Base-by-base conservation (phyloP, 2,888 invertebrate genomes). In the Hyposoter dolosus region DNA sequence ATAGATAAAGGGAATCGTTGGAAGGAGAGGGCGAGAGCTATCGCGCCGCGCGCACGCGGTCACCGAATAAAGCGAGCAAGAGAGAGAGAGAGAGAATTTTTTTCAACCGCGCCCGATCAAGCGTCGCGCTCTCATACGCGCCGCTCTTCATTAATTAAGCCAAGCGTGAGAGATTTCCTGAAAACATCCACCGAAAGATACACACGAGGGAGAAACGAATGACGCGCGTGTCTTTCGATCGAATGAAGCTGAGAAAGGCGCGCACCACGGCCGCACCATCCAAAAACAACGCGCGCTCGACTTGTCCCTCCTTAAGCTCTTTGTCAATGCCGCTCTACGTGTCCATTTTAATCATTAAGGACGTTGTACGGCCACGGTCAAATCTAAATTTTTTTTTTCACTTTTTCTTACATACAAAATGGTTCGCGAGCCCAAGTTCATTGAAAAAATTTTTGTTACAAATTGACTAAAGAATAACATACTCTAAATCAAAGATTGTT, bases 61-160 rank as follows among this genome's bases (percentile, higher is more conserved):
- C 74, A 82, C 77, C 35, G 56, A 71, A 85, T 89, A 89, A 90
- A 88, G 83, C 88, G 89, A 90, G 83, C 88, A 88, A 90, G 88
- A 88, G 87, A 83, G 88, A 85, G 88, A 82, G 79, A 82, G 68
- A 80, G 60, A 53, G 84, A 89, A 86, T 88, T 76, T n/a, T 71
- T 47, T 60, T 45, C 50, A 40, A 50, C 47, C 45, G 66, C 53
- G 56, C 66, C 75, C 77, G 43, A 78, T 66, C 32, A 71, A 47
- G 74, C 78, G 78, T 69, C 47, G 4, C 35, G 65, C 81, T 81
- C 74, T 77, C 60, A 28, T 78, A 74, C 75, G 60, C 87, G 90
- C 91, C 90, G 91, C 85, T 90, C 90, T 91, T 93, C 92, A 92
- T 93, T 93, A 93, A 93, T 92, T 91, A 93, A 93, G 92, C 92